Conservation (phyloP, 2,888 invertebrate species). For the Drosophila borborema region DNA sequence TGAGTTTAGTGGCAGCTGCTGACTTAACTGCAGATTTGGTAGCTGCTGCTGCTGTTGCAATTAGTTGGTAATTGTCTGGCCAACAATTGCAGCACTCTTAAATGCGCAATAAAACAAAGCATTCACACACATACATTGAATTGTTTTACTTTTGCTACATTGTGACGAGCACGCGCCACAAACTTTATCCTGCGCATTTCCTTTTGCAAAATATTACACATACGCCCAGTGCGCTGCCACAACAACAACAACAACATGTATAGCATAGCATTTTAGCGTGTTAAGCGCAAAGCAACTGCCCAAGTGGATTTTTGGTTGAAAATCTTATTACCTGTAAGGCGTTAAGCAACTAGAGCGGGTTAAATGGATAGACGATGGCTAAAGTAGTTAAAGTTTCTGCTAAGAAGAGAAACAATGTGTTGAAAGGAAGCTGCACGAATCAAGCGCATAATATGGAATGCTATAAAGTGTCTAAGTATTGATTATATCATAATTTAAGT, state of each 20-base stretch:
- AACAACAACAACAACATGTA: not conserved
- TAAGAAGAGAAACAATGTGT: not conserved
- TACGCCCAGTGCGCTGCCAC: slow-evolving; percentile 30
- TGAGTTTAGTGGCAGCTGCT: slow-evolving; percentile 25
- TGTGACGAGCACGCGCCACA: slow-evolving; percentile 51
- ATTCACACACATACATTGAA: slow-evolving; percentile 24
- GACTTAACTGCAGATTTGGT: slow-evolving; percentile 31
- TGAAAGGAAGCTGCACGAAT: not conserved
- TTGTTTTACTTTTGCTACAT: slow-evolving; percentile 64
- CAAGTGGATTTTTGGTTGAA: slow-evolving; percentile 12
- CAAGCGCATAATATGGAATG: not conserved
- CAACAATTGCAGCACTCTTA: slow-evolving; percentile 25
- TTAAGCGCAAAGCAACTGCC: slow-evolving; percentile 61
- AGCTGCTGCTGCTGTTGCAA: slow-evolving; percentile 25
- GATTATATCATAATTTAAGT: not conserved
- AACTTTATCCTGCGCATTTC: slow-evolving; percentile 51
- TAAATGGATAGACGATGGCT: not conserved
- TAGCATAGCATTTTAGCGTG: slow-evolving; percentile 54
- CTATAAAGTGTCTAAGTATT: not conserved
- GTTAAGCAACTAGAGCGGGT: not conserved
- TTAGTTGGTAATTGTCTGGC: slow-evolving; percentile 67
- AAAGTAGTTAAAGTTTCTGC: not conserved
- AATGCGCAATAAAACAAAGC: slow-evolving; percentile 45
- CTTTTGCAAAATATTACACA: slow-evolving; percentile 38
- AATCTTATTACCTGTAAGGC: slow-evolving; percentile 6